Percentiles rank a stretch among this genome's conserved stretches.
Evolutionary conservation across 2,888 invertebrate genomes (phyloP).

Genomic region (Ryuthela nishihirai): DNA sequence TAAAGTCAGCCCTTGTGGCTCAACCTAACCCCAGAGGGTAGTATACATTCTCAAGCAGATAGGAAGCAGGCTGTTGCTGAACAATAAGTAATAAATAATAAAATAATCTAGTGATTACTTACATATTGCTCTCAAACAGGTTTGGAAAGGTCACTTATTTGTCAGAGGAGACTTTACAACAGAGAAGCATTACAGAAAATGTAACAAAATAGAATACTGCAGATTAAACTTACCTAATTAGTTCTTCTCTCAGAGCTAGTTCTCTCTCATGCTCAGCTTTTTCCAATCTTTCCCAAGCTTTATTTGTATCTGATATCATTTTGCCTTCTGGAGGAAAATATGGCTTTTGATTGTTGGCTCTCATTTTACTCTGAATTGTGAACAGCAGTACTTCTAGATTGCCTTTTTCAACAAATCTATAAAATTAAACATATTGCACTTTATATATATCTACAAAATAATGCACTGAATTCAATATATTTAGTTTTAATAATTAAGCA

Average conservation of each 20-base stretch:
- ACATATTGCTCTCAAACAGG: too few species aligned
- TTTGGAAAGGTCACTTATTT: too few species aligned
- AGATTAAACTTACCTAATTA: conserved; percentile 62
- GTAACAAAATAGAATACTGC: background rate
- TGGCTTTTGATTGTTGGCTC: conserved; percentile 97
- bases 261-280: conserved; percentile 98
- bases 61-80: too few species aligned
- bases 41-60: too few species aligned
- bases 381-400: conserved; percentile 96
- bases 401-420: conserved; percentile 91
- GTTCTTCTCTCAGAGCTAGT: conserved; percentile 91
- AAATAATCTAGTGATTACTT: too few species aligned
- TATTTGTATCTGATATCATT: conserved; percentile 98
- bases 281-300: conserved; percentile 97
- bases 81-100: too few species aligned
- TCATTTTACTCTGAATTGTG: conserved; percentile 96
- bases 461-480: background rate
- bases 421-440: conserved; percentile 7
- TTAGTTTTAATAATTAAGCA: too few species aligned
- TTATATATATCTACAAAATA: background rate
- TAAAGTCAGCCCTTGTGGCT: too few species aligned
- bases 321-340: conserved; percentile 96
- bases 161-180: too few species aligned
- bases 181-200: background rate
- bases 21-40: too few species aligned